phyloP scores from a whole-genome alignment of 2,113 vertebrate genomes.

The Scomber scombrus region DNA sequence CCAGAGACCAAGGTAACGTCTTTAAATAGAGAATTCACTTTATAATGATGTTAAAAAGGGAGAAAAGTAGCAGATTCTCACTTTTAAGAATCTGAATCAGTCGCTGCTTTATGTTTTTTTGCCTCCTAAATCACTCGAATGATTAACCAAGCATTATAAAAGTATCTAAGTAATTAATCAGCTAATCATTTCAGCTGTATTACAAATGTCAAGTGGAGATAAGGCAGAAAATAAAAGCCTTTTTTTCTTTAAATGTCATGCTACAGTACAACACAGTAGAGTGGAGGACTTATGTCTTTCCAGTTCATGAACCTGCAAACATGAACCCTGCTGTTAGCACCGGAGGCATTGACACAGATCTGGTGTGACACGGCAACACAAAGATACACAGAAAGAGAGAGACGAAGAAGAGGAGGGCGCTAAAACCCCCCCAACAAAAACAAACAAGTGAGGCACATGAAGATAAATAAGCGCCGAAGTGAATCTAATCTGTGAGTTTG shows the following conservation, averaged over 20 bases:
- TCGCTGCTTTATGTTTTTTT: too few relatives aligned
- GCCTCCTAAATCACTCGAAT: too few relatives aligned
- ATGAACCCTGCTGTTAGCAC: neutral
- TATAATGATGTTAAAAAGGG: too few relatives aligned
- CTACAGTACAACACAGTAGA: neutral
- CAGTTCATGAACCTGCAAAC: slow-evolving; percentile 38
- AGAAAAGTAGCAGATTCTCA: too few relatives aligned
- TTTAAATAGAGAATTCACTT: too few relatives aligned
- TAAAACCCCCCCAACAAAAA: too few relatives aligned
- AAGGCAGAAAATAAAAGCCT: neutral
- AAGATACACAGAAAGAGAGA: slow-evolving; percentile 1
- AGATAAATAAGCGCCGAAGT: neutral
- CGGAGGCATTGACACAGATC: slow-evolving; percentile 43
- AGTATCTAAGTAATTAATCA: too few relatives aligned
- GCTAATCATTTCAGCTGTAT: too few relatives aligned
- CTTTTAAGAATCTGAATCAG: too few relatives aligned
- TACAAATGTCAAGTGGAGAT: neutral
- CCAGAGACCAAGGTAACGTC: too few relatives aligned
- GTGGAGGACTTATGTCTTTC: rapidly evolving
- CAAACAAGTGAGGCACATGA: neutral
- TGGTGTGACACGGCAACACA: slow-evolving; percentile 26
- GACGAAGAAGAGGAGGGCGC: neutral
- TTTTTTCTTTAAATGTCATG: neutral
- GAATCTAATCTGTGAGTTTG: neutral
- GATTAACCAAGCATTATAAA: too few relatives aligned